phyloP scores from a whole-genome alignment of 2,113 vertebrate species.

The Vimba vimba region DNA sequence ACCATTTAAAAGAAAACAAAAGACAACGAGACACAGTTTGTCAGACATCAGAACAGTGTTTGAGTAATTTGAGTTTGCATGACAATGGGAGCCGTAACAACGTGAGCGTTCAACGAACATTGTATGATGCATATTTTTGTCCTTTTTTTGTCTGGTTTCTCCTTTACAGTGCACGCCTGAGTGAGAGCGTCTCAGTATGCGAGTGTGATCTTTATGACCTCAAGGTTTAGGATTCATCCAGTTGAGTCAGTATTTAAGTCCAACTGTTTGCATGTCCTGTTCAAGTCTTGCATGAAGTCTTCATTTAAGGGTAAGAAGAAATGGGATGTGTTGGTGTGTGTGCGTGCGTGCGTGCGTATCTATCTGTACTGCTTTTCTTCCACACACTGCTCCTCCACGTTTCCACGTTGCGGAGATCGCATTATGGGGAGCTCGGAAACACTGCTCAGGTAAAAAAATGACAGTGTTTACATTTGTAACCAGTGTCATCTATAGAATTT shows the following conservation, averaged over 20 bases:
- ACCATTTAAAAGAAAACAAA: constrained; percentile 61
- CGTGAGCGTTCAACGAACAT: constrained; percentile 55
- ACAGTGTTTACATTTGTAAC: constrained; percentile 53
- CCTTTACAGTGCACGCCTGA: constrained; percentile 79
- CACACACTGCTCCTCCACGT: constrained; percentile 48
- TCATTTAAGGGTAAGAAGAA: constrained; percentile 74
- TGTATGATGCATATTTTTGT: constrained; percentile 77
- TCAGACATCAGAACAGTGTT: constrained; percentile 77
- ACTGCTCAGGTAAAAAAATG: constrained; percentile 44
- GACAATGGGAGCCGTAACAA: constrained; percentile 57
- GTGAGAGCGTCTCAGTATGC: constrained; percentile 74
- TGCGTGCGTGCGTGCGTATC: constrained; percentile 27
- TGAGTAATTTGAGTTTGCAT: constrained; percentile 66
- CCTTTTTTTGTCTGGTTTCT: constrained; percentile 59
- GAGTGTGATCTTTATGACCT: constrained; percentile 68
- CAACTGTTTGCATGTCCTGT: constrained; percentile 66
- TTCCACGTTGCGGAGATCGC: constrained; percentile 34
- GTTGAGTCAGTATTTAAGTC: constrained; percentile 70
- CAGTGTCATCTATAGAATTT: constrained; percentile 44
- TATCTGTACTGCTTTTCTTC: constrained; percentile 52
- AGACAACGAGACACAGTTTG: constrained; percentile 72
- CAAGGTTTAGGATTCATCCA: constrained; percentile 74
- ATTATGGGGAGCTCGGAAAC: constrained; percentile 51
- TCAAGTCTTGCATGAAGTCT: constrained; percentile 81
- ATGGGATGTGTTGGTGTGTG: constrained; percentile 52